These are phyloP conservation scores for Labroides dimidiatus DNA, from an alignment of 2,797 vertebrate species.

Conservation along the genomic window DNA sequence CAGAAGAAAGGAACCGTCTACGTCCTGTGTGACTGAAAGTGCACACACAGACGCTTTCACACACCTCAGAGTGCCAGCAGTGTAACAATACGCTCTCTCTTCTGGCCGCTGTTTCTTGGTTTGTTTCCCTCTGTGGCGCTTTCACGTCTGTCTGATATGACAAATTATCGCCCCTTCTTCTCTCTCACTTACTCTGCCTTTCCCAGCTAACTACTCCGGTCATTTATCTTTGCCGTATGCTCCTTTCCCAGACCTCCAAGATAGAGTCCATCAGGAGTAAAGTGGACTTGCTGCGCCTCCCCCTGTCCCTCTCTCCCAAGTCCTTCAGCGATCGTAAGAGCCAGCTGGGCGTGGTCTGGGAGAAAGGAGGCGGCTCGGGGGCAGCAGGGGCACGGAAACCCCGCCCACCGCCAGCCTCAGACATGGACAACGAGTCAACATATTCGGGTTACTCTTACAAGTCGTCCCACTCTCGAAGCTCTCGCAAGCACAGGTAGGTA, in stretches of 20 bases:
- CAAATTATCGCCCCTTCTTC: constrained; percentile 39
- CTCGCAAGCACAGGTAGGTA: constrained; percentile 90
- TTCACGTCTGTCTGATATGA: constrained; percentile 55
- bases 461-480: constrained; percentile 90
- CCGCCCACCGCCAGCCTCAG: constrained; percentile 76
- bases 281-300: constrained; percentile 94
- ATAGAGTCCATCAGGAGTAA: constrained; percentile 98
- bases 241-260: constrained; percentile 84
- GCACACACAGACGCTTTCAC: constrained; percentile 38
- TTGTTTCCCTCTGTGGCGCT: constrained; percentile 34
- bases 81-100: constrained; percentile 61
- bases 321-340: constrained; percentile 81
- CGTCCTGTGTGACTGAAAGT: constrained; percentile 14
- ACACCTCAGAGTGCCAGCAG: constrained; percentile 40
- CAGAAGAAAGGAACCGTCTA: constrained; percentile 34
- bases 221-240: constrained; percentile 1
- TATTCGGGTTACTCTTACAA: constrained; percentile 94
- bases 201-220: not conserved
- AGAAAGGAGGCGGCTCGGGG: constrained; percentile 68
- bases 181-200: constrained; percentile 14
- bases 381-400: constrained; percentile 69
- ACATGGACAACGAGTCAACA: constrained; percentile 94
- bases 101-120: constrained; percentile 19
- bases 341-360: constrained; percentile 88
- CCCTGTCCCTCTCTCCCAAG: constrained; percentile 88